A percentile compares a stretch with the other conserved stretches of the same genome.
These are phyloP conservation scores for Stichopus chloronotus DNA, from an alignment of 35 echinoderm and acorn worm genomes.

Conservation along the genomic window DNA sequence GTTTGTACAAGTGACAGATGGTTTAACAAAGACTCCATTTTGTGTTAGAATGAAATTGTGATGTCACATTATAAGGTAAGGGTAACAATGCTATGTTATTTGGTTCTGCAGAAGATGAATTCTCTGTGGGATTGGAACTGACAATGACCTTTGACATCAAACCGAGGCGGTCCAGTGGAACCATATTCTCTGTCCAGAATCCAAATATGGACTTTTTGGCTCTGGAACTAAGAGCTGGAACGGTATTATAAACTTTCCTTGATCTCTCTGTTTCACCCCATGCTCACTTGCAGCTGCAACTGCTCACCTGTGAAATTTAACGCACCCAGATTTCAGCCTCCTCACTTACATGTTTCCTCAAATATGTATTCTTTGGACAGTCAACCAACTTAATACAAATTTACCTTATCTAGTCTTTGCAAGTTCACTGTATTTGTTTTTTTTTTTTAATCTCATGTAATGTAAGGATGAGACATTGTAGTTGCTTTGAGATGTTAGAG, in stretches of 20 bases:
- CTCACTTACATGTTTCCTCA: not conserved
- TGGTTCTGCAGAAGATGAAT: conserved; percentile 1
- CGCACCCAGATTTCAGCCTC: not conserved
- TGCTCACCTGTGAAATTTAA: not conserved
- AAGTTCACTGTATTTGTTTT: too few relatives aligned
- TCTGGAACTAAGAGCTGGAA: conserved; percentile 37
- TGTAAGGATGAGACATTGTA: too few relatives aligned
- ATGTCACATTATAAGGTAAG: too few relatives aligned
- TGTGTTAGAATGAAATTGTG: too few relatives aligned
- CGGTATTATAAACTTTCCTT: conserved; percentile 24
- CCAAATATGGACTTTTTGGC: conserved; percentile 51
- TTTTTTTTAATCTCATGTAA: too few relatives aligned
- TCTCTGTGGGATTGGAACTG: conserved; percentile 33
- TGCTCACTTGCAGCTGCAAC: not conserved
- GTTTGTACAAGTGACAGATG: too few relatives aligned
- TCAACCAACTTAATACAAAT: too few relatives aligned
- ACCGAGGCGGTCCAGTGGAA: conserved; percentile 36
- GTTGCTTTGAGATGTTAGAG: too few relatives aligned
- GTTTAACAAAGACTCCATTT: too few relatives aligned
- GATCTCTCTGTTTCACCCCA: not conserved
- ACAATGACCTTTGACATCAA: conserved; percentile 50
- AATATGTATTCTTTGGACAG: too few relatives aligned
- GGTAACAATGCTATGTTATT: not conserved
- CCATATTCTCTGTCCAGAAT: conserved; percentile 58
- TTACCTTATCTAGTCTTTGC: too few relatives aligned